Evolutionary conservation across 2,888 invertebrate genomes (phyloP).

Genomic region (Caenorhabditis afra): DNA sequence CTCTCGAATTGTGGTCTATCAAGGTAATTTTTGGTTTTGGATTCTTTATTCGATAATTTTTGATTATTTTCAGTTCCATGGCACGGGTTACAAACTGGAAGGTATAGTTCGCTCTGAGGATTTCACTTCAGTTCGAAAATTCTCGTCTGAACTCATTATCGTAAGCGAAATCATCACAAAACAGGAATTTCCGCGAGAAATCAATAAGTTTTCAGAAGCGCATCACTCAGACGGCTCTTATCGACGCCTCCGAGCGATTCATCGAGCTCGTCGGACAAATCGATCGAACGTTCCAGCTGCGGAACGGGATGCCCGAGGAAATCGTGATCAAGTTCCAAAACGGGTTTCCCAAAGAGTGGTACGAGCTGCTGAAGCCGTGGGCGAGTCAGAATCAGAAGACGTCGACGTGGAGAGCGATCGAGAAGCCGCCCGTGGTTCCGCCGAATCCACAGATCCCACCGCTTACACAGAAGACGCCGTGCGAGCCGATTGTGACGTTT

Average conservation of each 20-base stretch:
- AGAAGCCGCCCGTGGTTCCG: too few relatives aligned
- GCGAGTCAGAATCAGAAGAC: too few relatives aligned
- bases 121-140: slow-evolving; percentile 35
- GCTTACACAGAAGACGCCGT: neutral
- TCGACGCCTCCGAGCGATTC: slow-evolving; percentile 51
- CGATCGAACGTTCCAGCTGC: slow-evolving; percentile 42
- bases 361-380: too few relatives aligned
- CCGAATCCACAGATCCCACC: too few relatives aligned
- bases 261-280: slow-evolving; percentile 51
- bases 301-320: slow-evolving; percentile 43
- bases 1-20: slow-evolving; percentile 51
- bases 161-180: too few relatives aligned
- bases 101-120: slow-evolving; percentile 46
- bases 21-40: too few relatives aligned
- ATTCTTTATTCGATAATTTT: neutral
- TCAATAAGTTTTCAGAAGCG: too few relatives aligned
- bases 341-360: slow-evolving; percentile 43
- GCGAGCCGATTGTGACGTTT: slow-evolving; percentile 51
- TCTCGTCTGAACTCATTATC: slow-evolving; percentile 42
- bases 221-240: slow-evolving; percentile 36
- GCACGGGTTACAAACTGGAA: slow-evolving; percentile 25
- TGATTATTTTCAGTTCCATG: slow-evolving; percentile 34
- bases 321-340: slow-evolving; percentile 43
- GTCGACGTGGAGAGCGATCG: too few relatives aligned
- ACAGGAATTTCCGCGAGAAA: too few relatives aligned